These are phyloP conservation scores for Megalurothrips usitatus DNA, from an alignment of 2,888 invertebrate species.

Conservation along the genomic window DNA sequence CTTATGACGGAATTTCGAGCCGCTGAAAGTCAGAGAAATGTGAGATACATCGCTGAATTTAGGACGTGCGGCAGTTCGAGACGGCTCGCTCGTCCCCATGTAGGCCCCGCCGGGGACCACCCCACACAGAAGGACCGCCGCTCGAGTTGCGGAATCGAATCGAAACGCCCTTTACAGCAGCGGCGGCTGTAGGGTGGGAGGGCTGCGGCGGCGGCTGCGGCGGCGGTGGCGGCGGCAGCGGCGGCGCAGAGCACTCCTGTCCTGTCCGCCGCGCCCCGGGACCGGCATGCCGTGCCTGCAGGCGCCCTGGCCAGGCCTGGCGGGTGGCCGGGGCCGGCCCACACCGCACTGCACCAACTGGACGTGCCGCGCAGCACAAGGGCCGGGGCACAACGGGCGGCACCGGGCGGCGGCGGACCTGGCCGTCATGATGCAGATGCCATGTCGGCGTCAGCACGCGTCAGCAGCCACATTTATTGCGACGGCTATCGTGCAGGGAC, in stretches of 20 bases:
- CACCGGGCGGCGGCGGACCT: neutral
- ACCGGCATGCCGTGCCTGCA: neutral
- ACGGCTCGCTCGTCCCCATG: too few relatives aligned
- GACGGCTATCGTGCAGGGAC: too few relatives aligned
- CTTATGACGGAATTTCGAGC: too few relatives aligned
- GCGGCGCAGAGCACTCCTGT: neutral
- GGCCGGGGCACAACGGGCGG: neutral
- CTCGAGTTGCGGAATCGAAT: neutral
- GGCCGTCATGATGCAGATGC: too few relatives aligned
- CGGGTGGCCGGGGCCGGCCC: neutral
- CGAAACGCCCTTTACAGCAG: neutral
- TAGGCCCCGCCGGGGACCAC: neutral
- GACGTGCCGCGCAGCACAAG: neutral
- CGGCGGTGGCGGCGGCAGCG: neutral
- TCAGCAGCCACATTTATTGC: too few relatives aligned
- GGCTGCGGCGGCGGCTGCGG: neutral
- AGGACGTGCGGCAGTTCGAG: too few relatives aligned
- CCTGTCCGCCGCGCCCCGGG: neutral
- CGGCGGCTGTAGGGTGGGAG: too few relatives aligned
- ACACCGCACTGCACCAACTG: slow-evolving; percentile 2
- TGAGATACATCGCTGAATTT: too few relatives aligned
- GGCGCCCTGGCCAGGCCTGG: neutral
- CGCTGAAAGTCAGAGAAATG: too few relatives aligned
- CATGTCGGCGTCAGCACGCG: too few relatives aligned
- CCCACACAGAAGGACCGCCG: neutral